Evolutionary conservation across 2,113 vertebrate species (phyloP).

Genomic region (Stegastes partitus): DNA sequence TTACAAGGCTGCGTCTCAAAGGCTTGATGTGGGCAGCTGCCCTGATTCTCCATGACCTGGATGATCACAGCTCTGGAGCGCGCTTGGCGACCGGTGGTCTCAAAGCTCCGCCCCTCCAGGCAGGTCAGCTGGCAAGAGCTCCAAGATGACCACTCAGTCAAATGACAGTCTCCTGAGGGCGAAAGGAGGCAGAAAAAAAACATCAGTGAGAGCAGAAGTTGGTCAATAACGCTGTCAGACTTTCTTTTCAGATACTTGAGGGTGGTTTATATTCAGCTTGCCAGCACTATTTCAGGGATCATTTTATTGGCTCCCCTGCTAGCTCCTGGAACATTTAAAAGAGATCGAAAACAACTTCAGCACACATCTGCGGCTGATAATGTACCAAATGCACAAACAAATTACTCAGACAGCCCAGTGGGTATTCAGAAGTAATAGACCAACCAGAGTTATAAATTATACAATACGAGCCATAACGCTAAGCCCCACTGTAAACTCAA

Average conservation of each 20-base stretch:
- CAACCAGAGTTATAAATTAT: constrained; percentile 61
- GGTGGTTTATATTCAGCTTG: constrained; percentile 47
- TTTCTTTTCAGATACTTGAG: constrained; percentile 22
- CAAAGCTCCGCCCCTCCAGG: constrained; percentile 93
- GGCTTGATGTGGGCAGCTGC: constrained; percentile 90
- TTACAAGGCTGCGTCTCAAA: constrained; percentile 91
- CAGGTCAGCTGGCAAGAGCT: constrained; percentile 96
- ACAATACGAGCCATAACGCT: constrained; percentile 54
- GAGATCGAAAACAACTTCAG: constrained; percentile 56
- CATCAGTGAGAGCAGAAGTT: constrained; percentile 3
- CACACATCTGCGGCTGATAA: constrained; percentile 59
- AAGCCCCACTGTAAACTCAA: constrained; percentile 31
- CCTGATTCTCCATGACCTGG: constrained; percentile 90
- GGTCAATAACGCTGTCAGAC: constrained; percentile 19
- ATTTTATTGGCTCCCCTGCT: constrained; percentile 60
- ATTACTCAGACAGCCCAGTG: constrained; percentile 67
- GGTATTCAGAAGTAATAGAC: constrained; percentile 66
- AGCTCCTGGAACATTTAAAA: constrained; percentile 63
- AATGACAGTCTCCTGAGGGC: constrained; percentile 92
- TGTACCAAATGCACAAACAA: constrained; percentile 64
- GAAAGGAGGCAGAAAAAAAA: not conserved
- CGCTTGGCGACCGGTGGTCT: constrained; percentile 89
- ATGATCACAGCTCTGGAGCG: constrained; percentile 91
- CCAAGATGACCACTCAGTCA: constrained; percentile 96
- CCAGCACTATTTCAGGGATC: constrained; percentile 37